Conservation (phyloP, 2,113 vertebrate species). For the Rutilus rutilus region DNA sequence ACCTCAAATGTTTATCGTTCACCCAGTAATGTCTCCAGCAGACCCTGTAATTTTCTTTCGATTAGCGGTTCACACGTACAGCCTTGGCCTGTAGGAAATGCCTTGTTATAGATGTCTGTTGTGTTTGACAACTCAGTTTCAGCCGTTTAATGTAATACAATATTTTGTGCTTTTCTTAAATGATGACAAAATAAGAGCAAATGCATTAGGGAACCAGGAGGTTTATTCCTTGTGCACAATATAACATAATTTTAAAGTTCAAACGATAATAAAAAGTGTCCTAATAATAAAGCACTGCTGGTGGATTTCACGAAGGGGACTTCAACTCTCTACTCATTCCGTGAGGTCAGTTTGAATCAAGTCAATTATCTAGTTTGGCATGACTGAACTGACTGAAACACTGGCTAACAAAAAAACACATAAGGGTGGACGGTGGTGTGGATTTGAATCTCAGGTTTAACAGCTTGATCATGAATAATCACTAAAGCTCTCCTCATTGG, state of each 20-base stretch:
- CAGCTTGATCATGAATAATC: background rate
- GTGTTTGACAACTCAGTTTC: background rate
- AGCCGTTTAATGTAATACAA: background rate
- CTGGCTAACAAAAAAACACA: background rate
- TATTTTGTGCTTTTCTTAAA: background rate
- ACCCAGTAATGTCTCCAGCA: background rate
- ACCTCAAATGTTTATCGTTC: background rate
- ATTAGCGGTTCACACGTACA: background rate
- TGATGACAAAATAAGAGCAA: slow-evolving; percentile 19
- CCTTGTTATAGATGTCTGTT: background rate
- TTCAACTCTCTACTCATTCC: background rate
- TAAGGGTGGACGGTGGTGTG: too few relatives aligned
- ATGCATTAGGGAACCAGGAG: slow-evolving; percentile 49
- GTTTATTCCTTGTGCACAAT: slow-evolving; percentile 67
- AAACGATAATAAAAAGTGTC: slow-evolving; percentile 61
- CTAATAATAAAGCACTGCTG: slow-evolving; percentile 66
- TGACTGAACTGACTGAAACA: background rate
- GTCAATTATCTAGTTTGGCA: slow-evolving; percentile 31
- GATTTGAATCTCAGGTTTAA: background rate
- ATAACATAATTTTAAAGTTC: slow-evolving; percentile 38
- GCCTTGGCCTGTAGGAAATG: background rate
- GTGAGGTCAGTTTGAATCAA: background rate
- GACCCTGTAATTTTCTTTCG: background rate
- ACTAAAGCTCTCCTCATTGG: background rate
- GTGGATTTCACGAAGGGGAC: slow-evolving; percentile 51